Percentiles rank a stretch among this genome's conserved stretches.
Conservation (phyloP, 2,888 invertebrate species). For the Agrotis exclamationis region DNA sequence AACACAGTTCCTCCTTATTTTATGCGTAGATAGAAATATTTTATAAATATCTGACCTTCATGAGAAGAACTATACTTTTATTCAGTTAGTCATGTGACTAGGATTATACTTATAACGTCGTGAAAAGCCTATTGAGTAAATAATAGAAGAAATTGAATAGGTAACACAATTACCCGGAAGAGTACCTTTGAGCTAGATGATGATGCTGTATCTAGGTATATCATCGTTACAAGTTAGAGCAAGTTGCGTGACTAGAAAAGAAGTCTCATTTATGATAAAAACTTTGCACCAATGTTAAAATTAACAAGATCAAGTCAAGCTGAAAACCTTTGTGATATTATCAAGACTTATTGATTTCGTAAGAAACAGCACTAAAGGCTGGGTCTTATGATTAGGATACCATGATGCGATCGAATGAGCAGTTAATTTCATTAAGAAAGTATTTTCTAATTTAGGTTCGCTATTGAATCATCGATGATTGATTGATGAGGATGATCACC, state of each 20-base stretch:
- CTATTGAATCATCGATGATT: background rate
- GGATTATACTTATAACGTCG: background rate
- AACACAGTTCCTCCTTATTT: background rate
- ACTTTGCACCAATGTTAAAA: constrained; percentile 21
- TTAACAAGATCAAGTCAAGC: constrained; percentile 16
- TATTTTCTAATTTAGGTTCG: constrained; percentile 1
- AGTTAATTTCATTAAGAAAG: background rate
- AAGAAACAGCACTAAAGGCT: background rate
- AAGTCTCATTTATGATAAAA: background rate
- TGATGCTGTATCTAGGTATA: too few species aligned
- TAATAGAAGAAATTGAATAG: background rate
- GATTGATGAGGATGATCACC: background rate
- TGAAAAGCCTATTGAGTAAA: background rate
- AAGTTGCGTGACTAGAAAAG: too few species aligned
- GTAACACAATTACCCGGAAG: background rate
- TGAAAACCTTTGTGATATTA: constrained; percentile 37
- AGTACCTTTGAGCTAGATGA: too few species aligned
- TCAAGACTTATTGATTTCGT: constrained; percentile 46
- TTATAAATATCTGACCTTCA: constrained; percentile 6
- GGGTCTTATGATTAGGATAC: constrained; percentile 9
- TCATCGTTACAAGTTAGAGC: too few species aligned
- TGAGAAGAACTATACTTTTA: background rate
- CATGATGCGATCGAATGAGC: constrained; percentile 25
- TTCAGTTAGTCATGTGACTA: background rate
- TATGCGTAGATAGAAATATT: background rate